A percentile compares a stretch with the other conserved stretches of the same genome.
These are phyloP conservation scores for Amphiduros pacificus DNA, from an alignment of 2,888 invertebrate species.

Conservation along the genomic window DNA sequence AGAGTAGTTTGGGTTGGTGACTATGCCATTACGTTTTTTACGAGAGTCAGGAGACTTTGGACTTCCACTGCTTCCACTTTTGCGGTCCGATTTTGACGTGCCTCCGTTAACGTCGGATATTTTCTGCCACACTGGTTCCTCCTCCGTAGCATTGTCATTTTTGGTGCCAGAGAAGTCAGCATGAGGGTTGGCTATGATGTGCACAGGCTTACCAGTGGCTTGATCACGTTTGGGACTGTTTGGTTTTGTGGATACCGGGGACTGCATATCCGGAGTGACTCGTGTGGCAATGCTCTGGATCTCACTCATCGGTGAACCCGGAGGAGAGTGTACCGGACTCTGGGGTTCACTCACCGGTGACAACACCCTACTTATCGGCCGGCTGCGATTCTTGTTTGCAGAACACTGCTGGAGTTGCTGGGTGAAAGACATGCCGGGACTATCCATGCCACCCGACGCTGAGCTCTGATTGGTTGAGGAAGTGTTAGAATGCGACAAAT, in stretches of 20 bases:
- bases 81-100: not conserved
- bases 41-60: constrained; percentile 49
- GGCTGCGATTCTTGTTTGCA: constrained; percentile 66
- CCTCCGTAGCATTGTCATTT: constrained; percentile 39
- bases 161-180: constrained; percentile 34
- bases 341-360: constrained; percentile 70
- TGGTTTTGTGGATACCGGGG: constrained; percentile 4
- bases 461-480: constrained; percentile 65
- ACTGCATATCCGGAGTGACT: constrained; percentile 11
- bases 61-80: constrained; percentile 27
- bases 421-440: constrained; percentile 74
- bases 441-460: constrained; percentile 24
- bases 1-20: constrained; percentile 58
- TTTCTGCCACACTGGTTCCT: constrained; percentile 50
- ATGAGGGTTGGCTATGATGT: constrained; percentile 21
- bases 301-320: constrained; percentile 69
- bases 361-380: constrained; percentile 67
- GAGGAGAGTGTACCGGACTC: constrained; percentile 79
- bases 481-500: constrained; percentile 67
- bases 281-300: constrained; percentile 14
- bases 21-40: constrained; percentile 56
- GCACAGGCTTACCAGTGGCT: constrained; percentile 1
- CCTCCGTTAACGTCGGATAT: constrained; percentile 33
- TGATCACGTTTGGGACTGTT: constrained; percentile 9
- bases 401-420: constrained; percentile 88